A percentile compares a stretch with the other conserved stretches of the same genome.
Conservation (phyloP, 2,888 invertebrate genomes). For the Agrochola circellaris region DNA sequence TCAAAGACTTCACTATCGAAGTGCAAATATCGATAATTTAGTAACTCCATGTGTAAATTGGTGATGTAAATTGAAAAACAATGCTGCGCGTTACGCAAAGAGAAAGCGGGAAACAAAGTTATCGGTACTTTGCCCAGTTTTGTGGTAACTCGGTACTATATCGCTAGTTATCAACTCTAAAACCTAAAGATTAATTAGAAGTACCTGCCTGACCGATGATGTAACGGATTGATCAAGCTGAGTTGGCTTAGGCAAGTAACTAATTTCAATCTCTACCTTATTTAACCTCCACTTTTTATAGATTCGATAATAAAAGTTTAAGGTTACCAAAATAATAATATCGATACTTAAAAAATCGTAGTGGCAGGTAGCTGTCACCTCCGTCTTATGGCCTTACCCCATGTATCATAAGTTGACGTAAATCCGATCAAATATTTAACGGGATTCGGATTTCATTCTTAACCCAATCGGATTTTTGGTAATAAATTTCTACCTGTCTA, state of each 20-base stretch:
- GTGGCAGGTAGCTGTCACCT: conserved; percentile 66
- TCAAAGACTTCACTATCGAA: conserved; percentile 1
- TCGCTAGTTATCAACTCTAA: conserved; percentile 44
- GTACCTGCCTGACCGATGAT: conserved; percentile 5
- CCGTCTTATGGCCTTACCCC: conserved; percentile 66
- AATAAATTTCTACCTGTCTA: conserved; percentile 80
- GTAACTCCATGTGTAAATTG: conserved; percentile 61
- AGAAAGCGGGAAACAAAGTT: conserved; percentile 85
- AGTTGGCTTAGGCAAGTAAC: conserved; percentile 33
- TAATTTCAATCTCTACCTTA: conserved; percentile 12
- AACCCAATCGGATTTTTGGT: conserved; percentile 76
- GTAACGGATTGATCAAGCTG: conserved; percentile 19
- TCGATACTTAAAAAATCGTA: conserved; percentile 48
- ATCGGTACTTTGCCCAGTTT: conserved; percentile 78
- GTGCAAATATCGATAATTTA: conserved; percentile 53
- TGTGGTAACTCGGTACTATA: conserved; percentile 51
- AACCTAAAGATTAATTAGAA: conserved; percentile 38
- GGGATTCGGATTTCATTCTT: conserved; percentile 81
- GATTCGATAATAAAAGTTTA: conserved; percentile 28
- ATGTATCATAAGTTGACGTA: conserved; percentile 85
- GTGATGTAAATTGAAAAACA: conserved; percentile 83
- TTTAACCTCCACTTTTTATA: conserved; percentile 27
- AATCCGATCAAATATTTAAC: conserved; percentile 89
- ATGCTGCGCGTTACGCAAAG: conserved; percentile 79
- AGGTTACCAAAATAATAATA: conserved; percentile 48